These are phyloP conservation scores for Alligator mississippiensis DNA, from an alignment of 2,113 vertebrate genomes.

Conservation along the genomic window DNA sequence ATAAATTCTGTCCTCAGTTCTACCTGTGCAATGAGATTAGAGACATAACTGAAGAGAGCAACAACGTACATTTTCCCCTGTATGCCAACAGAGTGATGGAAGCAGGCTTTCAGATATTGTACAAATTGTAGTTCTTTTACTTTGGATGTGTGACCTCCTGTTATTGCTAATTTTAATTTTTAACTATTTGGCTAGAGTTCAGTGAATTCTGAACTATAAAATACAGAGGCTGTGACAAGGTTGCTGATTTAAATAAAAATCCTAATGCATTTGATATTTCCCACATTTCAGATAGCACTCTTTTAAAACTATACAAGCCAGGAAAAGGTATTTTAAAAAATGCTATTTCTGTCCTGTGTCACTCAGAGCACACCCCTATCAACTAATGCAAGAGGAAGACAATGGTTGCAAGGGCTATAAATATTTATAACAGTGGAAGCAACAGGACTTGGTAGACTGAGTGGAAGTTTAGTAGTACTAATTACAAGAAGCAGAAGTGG, in stretches of 20 bases:
- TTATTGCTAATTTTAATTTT: background rate
- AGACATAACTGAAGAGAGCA: background rate
- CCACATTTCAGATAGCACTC: background rate
- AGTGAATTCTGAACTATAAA: background rate
- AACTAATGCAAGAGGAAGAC: background rate
- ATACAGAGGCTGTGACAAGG: background rate
- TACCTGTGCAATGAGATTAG: fast-evolving
- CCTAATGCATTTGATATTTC: background rate
- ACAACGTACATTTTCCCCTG: background rate
- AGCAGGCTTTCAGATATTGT: background rate
- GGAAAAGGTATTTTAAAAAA: too few species aligned
- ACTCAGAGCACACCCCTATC: background rate
- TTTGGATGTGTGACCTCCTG: background rate
- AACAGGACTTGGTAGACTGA: background rate
- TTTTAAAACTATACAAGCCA: background rate
- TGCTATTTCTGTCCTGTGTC: too few species aligned
- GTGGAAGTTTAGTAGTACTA: background rate
- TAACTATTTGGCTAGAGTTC: background rate
- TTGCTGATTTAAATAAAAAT: background rate
- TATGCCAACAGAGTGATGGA: too few species aligned
- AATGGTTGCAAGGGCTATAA: background rate
- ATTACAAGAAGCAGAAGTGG: background rate
- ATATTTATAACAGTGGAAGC: background rate
- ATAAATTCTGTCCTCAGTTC: background rate
- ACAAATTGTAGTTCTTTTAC: background rate